Percentiles rank a stretch among this genome's conserved stretches.
Evolutionary conservation across 2,888 invertebrate genomes (phyloP).

Genomic region (Trissoscelio sp.): DNA sequence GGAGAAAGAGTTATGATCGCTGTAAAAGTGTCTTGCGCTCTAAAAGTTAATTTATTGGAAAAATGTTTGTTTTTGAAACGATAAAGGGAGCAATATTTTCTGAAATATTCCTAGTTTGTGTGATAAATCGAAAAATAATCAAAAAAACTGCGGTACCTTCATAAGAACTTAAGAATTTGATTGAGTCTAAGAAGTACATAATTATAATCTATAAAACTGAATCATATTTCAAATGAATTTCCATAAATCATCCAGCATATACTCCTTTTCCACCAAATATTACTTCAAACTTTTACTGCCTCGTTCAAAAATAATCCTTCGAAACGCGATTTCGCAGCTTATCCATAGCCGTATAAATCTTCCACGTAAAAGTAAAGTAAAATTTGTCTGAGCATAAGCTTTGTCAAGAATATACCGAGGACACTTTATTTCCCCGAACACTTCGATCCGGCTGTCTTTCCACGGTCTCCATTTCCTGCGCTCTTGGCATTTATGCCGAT

Average conservation of each 20-base stretch:
- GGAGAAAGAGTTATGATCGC: no score
- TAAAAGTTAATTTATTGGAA: no score
- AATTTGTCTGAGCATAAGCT: conserved; percentile 61
- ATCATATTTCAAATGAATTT: not conserved
- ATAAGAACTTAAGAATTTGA: no score
- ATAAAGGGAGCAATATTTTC: no score
- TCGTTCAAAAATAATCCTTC: conserved; percentile 38
- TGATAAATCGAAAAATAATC: no score
- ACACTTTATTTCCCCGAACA: conserved; percentile 52
- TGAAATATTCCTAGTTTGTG: no score
- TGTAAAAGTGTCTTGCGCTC: no score
- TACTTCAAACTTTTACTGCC: conserved; percentile 49
- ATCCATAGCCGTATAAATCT: conserved; percentile 58
- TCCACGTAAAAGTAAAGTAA: conserved; percentile 33
- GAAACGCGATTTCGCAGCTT: conserved; percentile 32
- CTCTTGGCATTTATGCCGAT: conserved; percentile 68
- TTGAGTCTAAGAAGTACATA: no score
- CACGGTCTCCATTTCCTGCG: conserved; percentile 76
- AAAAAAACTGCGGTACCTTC: no score
- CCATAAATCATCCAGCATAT: not conserved
- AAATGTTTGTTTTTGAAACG: no score
- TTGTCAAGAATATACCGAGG: conserved; percentile 33
- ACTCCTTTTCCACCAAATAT: conserved; percentile 4
- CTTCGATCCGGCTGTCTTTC: conserved; percentile 51
- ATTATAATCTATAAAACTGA: no score